Conservation (phyloP, 2,113 vertebrate species). For the Eulemur rufifrons region DNA sequence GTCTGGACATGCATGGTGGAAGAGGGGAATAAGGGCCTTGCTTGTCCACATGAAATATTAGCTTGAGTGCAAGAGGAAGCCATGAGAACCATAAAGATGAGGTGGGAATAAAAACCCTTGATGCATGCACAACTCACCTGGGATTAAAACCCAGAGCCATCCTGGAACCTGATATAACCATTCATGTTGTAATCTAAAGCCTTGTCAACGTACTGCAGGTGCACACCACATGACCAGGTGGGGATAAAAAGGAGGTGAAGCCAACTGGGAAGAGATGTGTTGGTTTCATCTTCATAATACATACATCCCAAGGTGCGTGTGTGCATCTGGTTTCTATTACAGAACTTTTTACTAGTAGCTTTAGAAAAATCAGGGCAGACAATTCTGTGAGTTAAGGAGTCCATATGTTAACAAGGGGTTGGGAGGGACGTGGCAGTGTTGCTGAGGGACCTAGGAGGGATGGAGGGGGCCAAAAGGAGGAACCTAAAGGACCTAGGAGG, state of each 20-base stretch:
- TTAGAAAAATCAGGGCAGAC: conserved; percentile 57
- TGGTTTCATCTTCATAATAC: conserved; percentile 74
- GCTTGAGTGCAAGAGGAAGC: conserved; percentile 59
- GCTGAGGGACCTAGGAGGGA: background rate
- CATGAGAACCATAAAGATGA: conserved; percentile 71
- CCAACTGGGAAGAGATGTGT: conserved; percentile 75
- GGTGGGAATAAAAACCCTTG: conserved; percentile 71
- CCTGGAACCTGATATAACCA: conserved; percentile 72
- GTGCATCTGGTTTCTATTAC: conserved; percentile 76
- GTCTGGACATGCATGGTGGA: background rate
- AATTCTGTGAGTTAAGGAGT: conserved; percentile 56
- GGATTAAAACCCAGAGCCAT: conserved; percentile 71
- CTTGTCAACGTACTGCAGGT: conserved; percentile 77
- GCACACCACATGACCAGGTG: conserved; percentile 83
- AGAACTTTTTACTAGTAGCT: conserved; percentile 76
- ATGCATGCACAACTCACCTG: conserved; percentile 65
- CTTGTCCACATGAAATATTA: conserved; percentile 70
- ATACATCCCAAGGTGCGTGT: conserved; percentile 61
- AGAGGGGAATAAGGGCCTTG: conserved; percentile 31
- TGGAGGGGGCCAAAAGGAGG: background rate
- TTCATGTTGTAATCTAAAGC: conserved; percentile 69
- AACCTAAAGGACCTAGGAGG: background rate
- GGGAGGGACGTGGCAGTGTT: background rate
- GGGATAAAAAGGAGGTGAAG: conserved; percentile 71
- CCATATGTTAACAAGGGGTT: conserved; percentile 53